Percentiles rank a stretch among this genome's conserved stretches.
Conservation (phyloP, 2,797 vertebrate species). For the Smutsia gigantea region DNA sequence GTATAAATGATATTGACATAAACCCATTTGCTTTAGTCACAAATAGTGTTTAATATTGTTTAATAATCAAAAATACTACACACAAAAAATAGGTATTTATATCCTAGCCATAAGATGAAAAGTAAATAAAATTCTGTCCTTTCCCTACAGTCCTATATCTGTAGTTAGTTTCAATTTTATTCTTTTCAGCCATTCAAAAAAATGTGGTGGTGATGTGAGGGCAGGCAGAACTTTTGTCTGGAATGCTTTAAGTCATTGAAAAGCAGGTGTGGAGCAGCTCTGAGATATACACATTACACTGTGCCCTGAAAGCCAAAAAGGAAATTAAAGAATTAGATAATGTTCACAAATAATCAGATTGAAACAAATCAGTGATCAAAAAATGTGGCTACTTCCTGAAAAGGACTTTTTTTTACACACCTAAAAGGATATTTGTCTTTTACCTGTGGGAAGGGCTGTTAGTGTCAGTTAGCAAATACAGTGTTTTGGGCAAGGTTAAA, state of each 20-base stretch:
- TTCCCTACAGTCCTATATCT: not conserved
- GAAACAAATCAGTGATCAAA: slow-evolving; percentile 11
- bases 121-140: not conserved
- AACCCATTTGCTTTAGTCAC: not conserved
- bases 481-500: not conserved
- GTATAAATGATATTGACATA: not conserved
- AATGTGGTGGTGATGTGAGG: not conserved
- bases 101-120: not conserved
- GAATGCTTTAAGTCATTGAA: slow-evolving; percentile 46
- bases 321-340: slow-evolving; percentile 46
- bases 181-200: not conserved
- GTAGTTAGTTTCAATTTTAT: not conserved
- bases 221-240: not conserved
- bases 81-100: not conserved
- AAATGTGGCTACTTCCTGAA: not conserved
- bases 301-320: not conserved
- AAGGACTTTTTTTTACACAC: not conserved
- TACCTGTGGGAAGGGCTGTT: not conserved
- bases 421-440: not conserved
- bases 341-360: slow-evolving; percentile 40
- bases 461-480: not conserved
- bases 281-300: not conserved
- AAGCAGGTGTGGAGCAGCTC: not conserved
- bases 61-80: not conserved
- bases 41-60: not conserved